Evolutionary conservation across 2,888 invertebrate species (phyloP).

Genomic region (Nysson spinosus): DNA sequence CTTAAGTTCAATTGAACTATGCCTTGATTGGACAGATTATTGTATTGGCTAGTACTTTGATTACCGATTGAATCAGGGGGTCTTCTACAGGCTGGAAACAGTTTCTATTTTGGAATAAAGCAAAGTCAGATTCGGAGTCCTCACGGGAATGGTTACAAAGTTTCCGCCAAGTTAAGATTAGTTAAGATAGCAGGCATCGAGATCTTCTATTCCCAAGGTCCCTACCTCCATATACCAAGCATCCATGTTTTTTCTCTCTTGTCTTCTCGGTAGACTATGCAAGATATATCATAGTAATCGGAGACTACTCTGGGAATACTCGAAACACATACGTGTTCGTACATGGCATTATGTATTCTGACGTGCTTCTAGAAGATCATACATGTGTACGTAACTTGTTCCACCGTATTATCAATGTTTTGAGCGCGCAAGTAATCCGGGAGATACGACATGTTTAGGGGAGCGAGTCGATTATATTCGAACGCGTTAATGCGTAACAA

Average conservation of each 20-base stretch:
- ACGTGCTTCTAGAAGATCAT: constrained; percentile 3
- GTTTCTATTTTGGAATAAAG: constrained; percentile 17
- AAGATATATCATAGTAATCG: constrained; percentile 24
- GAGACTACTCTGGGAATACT: background rate
- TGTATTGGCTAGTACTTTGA: constrained; percentile 35
- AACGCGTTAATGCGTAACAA: no score
- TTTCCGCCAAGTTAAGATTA: constrained; percentile 49
- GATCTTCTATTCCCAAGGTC: constrained; percentile 7
- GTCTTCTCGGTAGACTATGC: no score
- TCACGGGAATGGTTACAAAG: constrained; percentile 43
- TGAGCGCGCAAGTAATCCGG: no score
- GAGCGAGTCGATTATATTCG: constrained; percentile 29
- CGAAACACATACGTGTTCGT: background rate
- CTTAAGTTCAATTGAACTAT: constrained; percentile 1
- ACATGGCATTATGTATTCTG: constrained; percentile 3
- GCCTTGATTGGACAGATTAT: constrained; percentile 19
- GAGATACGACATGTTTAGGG: constrained; percentile 24
- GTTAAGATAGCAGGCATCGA: constrained; percentile 41
- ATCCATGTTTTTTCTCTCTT: background rate
- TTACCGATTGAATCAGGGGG: constrained; percentile 33
- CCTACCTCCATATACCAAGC: background rate
- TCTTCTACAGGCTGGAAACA: constrained; percentile 16
- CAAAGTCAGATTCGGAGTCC: constrained; percentile 24
- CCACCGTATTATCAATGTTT: no score
- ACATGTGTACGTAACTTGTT: constrained; percentile 10